These are phyloP conservation scores for Platorchestia sp. DNA, from an alignment of 1,140 invertebrate genomes.

Conservation along the genomic window DNA sequence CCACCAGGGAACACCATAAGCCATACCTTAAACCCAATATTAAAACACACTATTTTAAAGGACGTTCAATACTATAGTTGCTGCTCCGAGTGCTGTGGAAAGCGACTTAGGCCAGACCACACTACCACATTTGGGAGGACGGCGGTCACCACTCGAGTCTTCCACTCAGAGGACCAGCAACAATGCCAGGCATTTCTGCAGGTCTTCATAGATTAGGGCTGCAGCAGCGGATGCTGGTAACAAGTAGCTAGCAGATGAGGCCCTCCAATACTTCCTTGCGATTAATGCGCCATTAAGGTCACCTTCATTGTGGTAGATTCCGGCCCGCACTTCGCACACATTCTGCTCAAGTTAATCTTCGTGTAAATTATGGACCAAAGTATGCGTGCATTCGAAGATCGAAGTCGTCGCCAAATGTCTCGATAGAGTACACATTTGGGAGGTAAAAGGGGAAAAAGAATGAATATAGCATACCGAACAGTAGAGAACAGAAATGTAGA, in stretches of 20 bases:
- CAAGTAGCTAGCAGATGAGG: not conserved
- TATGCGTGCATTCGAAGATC: too few species aligned
- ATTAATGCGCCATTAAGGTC: not conserved
- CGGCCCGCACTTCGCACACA: not conserved
- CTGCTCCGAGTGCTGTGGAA: not conserved
- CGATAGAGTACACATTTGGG: not conserved
- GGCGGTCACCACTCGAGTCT: not conserved
- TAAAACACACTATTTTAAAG: not conserved
- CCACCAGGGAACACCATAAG: not conserved
- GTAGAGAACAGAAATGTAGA: not conserved
- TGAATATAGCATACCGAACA: not conserved
- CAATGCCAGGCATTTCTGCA: not conserved
- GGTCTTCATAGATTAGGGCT: not conserved
- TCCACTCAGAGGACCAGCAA: not conserved
- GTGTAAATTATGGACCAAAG: not conserved
- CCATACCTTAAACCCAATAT: not conserved
- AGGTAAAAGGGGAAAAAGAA: not conserved
- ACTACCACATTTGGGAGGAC: not conserved
- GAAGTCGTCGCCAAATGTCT: not conserved
- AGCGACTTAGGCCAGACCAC: not conserved
- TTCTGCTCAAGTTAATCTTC: not conserved
- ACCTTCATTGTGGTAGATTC: not conserved
- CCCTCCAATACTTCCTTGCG: not conserved
- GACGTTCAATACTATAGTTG: not conserved
- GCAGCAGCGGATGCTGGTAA: not conserved